Percentiles rank a stretch among this genome's conserved stretches.
These are phyloP conservation scores for Ursus arctos DNA, from an alignment of 2,113 vertebrate species.

Conservation along the genomic window DNA sequence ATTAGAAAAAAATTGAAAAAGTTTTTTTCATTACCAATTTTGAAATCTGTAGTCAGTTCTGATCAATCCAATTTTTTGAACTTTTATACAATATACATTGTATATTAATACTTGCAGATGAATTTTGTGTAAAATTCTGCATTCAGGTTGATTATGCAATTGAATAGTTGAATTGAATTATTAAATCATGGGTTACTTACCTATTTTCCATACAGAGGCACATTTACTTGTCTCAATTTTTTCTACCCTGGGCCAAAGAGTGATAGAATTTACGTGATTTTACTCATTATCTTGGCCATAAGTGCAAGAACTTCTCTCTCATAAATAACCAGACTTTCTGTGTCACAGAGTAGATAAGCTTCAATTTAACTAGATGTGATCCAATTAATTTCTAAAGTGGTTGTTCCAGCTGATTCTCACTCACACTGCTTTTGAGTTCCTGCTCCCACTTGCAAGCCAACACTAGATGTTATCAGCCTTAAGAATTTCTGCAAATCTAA, in stretches of 20 bases:
- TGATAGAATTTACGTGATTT: background rate
- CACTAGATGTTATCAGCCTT: background rate
- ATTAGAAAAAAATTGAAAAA: background rate
- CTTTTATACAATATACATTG: background rate
- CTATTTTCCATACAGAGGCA: background rate
- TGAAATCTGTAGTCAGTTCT: background rate
- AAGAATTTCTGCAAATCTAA: background rate
- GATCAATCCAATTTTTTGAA: background rate
- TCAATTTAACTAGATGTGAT: background rate
- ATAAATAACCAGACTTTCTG: background rate
- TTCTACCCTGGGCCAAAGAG: background rate
- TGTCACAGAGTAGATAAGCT: background rate
- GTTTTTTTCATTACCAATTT: background rate
- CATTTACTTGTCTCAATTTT: background rate
- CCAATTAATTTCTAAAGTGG: background rate
- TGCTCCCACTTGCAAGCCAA: background rate
- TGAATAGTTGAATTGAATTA: background rate
- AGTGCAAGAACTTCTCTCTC: background rate
- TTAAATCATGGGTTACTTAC: background rate
- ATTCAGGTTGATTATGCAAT: background rate
- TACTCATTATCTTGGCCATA: background rate
- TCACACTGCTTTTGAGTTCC: background rate
- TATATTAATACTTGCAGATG: background rate
- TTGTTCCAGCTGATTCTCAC: background rate
- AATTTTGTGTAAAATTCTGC: background rate